phyloP scores from a whole-genome alignment of 2,113 vertebrate genomes.

The Euleptes europaea region DNA sequence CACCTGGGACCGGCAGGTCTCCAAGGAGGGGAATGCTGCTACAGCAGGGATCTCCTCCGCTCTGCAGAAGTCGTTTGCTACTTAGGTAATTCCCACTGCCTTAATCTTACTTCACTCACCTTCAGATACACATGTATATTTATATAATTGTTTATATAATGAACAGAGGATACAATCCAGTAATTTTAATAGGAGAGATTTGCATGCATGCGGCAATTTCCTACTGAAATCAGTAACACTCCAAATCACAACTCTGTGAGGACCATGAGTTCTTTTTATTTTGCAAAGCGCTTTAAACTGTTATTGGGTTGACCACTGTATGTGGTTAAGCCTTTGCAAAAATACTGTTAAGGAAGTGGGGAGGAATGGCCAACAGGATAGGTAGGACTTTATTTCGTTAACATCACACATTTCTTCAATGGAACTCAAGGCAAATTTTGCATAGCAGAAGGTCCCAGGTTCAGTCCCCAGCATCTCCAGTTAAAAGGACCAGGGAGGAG shows the following conservation, averaged over 20 bases:
- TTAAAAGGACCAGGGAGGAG: too few relatives aligned
- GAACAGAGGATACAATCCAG: background rate
- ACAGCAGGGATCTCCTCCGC: constrained; percentile 60
- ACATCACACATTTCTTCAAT: too few relatives aligned
- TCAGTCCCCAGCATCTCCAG: too few relatives aligned
- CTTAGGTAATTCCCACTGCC: constrained; percentile 43
- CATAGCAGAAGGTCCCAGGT: too few relatives aligned
- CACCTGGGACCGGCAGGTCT: constrained; percentile 66
- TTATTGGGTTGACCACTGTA: background rate
- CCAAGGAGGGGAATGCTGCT: constrained; percentile 60
- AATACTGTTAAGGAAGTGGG: background rate
- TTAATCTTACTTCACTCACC: constrained; percentile 13
- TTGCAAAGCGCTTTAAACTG: background rate
- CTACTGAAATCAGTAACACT: background rate
- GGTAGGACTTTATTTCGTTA: background rate
- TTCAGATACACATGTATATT: background rate
- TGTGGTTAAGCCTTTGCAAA: background rate
- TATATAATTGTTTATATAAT: background rate
- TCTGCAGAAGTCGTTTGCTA: constrained; percentile 17
- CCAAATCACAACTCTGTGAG: background rate
- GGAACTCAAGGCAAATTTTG: too few relatives aligned
- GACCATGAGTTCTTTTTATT: background rate
- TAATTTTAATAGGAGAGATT: background rate
- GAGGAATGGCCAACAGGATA: too few relatives aligned
- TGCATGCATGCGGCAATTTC: background rate